phyloP scores from a whole-genome alignment of 2,797 vertebrate genomes.

The Sebastiscus tertius region DNA sequence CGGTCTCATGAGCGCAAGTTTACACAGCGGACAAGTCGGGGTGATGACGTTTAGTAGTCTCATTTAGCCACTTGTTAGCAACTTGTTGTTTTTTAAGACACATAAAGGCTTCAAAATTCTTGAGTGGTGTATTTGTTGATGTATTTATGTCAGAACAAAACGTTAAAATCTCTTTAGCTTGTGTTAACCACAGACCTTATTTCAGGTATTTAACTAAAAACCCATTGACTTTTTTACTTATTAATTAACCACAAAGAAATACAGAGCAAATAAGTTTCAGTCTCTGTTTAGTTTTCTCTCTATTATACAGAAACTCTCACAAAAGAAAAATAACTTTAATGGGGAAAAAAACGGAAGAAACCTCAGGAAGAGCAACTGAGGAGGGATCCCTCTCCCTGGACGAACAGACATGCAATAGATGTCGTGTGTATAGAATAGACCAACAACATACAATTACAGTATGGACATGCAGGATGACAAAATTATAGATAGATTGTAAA shows the following conservation, averaged over 20 bases:
- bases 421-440: background rate
- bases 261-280: background rate
- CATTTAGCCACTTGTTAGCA: too few relatives aligned
- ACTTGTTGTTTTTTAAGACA: too few relatives aligned
- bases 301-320: background rate
- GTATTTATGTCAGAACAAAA: too few relatives aligned
- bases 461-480: background rate
- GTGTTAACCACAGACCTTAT: too few relatives aligned
- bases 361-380: background rate
- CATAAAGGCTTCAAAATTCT: too few relatives aligned
- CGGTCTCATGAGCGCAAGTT: too few relatives aligned
- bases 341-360: too few relatives aligned
- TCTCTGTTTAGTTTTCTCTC: background rate
- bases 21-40: too few relatives aligned
- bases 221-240: background rate
- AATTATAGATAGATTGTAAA: background rate
- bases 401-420: background rate
- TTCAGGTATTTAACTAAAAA: too few relatives aligned
- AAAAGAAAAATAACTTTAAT: background rate
- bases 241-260: background rate
- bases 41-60: too few relatives aligned
- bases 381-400: background rate
- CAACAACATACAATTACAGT: background rate
- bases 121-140: too few relatives aligned
- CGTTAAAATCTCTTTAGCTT: too few relatives aligned